Percentiles rank a stretch among this genome's conserved stretches.
Conservation (phyloP, 2,797 vertebrate genomes). For the Clarias laeviceps region DNA sequence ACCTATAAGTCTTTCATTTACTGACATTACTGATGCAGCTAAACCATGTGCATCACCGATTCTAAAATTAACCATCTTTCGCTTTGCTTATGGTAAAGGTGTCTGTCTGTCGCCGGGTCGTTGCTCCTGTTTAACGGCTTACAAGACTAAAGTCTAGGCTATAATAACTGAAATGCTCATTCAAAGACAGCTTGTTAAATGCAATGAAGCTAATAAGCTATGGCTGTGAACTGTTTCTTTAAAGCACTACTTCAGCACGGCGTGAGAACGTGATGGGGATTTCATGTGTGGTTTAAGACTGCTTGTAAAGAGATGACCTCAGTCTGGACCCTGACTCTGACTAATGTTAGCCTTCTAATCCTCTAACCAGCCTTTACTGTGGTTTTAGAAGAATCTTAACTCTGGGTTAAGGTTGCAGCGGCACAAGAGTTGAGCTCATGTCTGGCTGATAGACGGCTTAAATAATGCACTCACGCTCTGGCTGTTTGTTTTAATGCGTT, state of each 20-base stretch:
- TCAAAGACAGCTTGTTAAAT: constrained; percentile 59
- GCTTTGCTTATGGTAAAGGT: constrained; percentile 32
- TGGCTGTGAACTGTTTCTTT: constrained; percentile 56
- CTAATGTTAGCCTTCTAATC: constrained; percentile 15
- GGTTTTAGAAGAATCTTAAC: constrained; percentile 7
- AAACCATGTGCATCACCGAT: constrained; percentile 35
- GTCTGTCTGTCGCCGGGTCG: constrained; percentile 31
- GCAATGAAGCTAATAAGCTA: constrained; percentile 39
- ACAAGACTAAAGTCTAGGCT: constrained; percentile 50
- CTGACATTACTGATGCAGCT: constrained; percentile 61
- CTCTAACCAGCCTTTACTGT: constrained; percentile 19
- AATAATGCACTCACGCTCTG: not conserved
- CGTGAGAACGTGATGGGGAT: constrained; percentile 45
- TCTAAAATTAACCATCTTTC: constrained; percentile 54
- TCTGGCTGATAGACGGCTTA: not conserved
- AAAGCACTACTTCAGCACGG: constrained; percentile 50
- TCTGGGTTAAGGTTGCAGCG: not conserved
- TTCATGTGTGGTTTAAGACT: constrained; percentile 53
- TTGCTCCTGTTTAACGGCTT: constrained; percentile 62
- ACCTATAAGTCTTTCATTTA: constrained; percentile 59
- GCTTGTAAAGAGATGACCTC: constrained; percentile 51
- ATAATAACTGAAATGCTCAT: constrained; percentile 59
- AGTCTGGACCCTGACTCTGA: constrained; percentile 13
- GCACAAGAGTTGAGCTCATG: not conserved
- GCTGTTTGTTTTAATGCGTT: not conserved